Evolutionary conservation across 2,888 invertebrate species (phyloP), one percentile per base, ranked within the genome.

Genomic region (Ganaspis brasiliensis): DNA sequence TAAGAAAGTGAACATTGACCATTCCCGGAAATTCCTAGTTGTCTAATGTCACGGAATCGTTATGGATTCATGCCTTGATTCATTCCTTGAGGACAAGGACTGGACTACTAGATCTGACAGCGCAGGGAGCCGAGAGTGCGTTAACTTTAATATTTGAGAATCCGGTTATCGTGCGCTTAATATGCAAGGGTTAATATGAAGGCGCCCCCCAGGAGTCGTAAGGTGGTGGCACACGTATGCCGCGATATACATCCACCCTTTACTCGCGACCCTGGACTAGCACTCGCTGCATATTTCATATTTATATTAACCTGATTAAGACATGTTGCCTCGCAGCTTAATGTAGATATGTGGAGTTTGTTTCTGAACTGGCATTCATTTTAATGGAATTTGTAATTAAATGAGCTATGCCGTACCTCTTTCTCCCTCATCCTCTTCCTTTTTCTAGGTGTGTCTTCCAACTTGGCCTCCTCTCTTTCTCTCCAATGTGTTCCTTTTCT

Each of bases 221-320:
- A 91, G 91, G 90, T 88, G 89, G 87, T 86, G 83, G 86, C 87
- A 84, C 89, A 88, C 88, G 87, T 88, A 87, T 87, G 88, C 81
- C 83, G 74, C 76, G 77, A 72, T 79, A 81, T 86, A 86, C 86
- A 87, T 88, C 86, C 78, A 87, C 88, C 89, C 90, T 88, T 88
- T 87, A 84, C 85, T 79, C 86, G 85, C 80, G 77, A 70, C 59
- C 61, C 61, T 45, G 31, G 59, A 82, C 85, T 82, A 87, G 88
- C 89, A 83, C 85, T 87, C 87, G 84, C 88, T 91, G 90, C 91
- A 91, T 91, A 91, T 91, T 91, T 91, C 91, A 91, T 90, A 91
- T 91, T 91, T 91, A 91, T 91, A 91, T 91, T 91, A 91, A 91
- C 90, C 91, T 91, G 88, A 91, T 91, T 91, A 91, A 90, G 89